These are phyloP conservation scores for Lycophotia porphyrea DNA, from an alignment of 2,888 invertebrate genomes.

Conservation along the genomic window DNA sequence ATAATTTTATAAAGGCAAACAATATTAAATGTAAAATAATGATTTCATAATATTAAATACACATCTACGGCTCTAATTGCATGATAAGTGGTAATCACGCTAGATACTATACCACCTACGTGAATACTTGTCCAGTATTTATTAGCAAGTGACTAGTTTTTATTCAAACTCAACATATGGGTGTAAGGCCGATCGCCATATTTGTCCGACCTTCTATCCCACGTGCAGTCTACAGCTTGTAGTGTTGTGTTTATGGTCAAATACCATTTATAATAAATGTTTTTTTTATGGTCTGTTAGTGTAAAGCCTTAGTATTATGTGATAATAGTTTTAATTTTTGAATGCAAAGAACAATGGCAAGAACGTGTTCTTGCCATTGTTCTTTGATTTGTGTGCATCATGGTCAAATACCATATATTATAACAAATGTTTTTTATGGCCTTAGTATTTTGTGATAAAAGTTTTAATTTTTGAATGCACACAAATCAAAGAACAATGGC, in stretches of 20 bases:
- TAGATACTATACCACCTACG: constrained; percentile 24
- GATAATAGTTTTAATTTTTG: constrained; percentile 20
- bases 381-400: neutral
- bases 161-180: constrained; percentile 49
- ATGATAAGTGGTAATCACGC: neutral
- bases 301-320: constrained; percentile 7
- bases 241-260: constrained; percentile 34
- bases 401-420: constrained; percentile 43
- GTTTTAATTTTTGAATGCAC: constrained; percentile 18
- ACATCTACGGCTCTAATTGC: constrained; percentile 1
- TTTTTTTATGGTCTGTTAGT: constrained; percentile 36
- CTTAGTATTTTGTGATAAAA: constrained; percentile 16
- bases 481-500: too few relatives aligned
- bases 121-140: constrained; percentile 26
- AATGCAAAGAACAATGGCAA: too few relatives aligned
- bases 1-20: neutral
- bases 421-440: constrained; percentile 28
- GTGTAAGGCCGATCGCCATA: constrained; percentile 62
- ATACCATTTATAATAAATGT: constrained; percentile 36
- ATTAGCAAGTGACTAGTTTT: constrained; percentile 58
- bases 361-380: neutral
- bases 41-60: neutral
- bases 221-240: constrained; percentile 67
- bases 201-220: constrained; percentile 73
- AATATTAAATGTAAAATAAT: neutral